Evolutionary conservation across 2,113 vertebrate species (phyloP).

Genomic region (Serilophus lunatus): DNA sequence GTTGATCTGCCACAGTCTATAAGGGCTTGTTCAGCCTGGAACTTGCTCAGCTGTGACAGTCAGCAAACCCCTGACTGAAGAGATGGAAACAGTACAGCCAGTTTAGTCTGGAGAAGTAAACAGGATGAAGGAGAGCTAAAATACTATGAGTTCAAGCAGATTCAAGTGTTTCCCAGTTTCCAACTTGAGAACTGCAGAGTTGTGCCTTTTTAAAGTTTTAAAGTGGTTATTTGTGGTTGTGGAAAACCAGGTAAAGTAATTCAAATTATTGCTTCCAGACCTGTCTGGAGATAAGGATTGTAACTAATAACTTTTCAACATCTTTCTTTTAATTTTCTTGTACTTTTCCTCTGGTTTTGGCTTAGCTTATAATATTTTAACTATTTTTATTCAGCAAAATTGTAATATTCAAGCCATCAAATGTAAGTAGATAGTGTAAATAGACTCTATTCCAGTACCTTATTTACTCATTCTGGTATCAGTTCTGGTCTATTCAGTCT

Average conservation of each 20-base stretch:
- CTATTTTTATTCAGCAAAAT: neutral
- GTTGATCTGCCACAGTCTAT: neutral
- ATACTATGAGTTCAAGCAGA: neutral
- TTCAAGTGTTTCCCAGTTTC: neutral
- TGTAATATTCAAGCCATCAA: neutral
- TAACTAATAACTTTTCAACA: neutral
- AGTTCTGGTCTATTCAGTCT: neutral
- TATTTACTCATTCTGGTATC: neutral
- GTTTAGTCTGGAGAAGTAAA: neutral
- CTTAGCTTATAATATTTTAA: neutral
- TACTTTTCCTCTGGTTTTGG: neutral
- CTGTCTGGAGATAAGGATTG: neutral
- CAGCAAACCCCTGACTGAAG: neutral
- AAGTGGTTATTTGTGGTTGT: neutral
- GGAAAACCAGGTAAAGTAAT: neutral
- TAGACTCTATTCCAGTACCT: neutral
- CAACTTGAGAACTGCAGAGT: neutral
- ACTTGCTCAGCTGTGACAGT: neutral
- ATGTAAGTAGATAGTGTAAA: neutral
- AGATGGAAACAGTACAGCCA: neutral
- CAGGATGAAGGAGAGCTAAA: neutral
- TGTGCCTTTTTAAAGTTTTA: neutral
- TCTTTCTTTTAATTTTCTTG: neutral
- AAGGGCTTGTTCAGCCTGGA: neutral
- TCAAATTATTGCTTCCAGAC: neutral